A percentile compares a stretch with the other conserved stretches of the same genome.
Conservation (phyloP, 2,888 invertebrate genomes). For the Prenolepis imparis region DNA sequence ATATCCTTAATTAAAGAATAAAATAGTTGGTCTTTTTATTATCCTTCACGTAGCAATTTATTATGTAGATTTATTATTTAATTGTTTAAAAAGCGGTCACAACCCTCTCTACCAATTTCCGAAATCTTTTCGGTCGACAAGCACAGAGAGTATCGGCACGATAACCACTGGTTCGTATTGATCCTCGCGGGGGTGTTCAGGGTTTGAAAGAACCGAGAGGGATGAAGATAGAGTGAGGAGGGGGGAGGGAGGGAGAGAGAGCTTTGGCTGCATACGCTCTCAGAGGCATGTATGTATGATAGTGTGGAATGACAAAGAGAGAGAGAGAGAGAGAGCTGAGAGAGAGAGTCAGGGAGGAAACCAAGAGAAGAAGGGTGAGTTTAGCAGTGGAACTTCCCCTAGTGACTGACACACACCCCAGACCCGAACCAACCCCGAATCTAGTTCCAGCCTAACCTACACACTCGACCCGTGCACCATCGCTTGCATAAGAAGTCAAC, state of each 20-base stretch:
- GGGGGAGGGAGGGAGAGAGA: constrained; percentile 54
- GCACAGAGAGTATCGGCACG: constrained; percentile 82
- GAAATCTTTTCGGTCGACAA: constrained; percentile 70
- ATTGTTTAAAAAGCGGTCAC: constrained; percentile 64
- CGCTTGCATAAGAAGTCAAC: constrained; percentile 64
- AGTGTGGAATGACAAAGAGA: constrained; percentile 53
- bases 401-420: constrained; percentile 76
- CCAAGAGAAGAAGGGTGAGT: constrained; percentile 62
- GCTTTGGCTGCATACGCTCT: constrained; percentile 26
- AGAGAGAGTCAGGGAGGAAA: constrained; percentile 60
- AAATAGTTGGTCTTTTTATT: constrained; percentile 65
- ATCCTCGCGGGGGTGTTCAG: constrained; percentile 81
- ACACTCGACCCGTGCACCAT: constrained; percentile 60
- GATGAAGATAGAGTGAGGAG: constrained; percentile 58
- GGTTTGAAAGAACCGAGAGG: constrained; percentile 66
- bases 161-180: constrained; percentile 85
- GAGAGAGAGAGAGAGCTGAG: constrained; percentile 56
- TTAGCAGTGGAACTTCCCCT: constrained; percentile 73
- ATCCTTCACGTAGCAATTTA: constrained; percentile 55
- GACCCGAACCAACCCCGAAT: constrained; percentile 69
- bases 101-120: constrained; percentile 54
- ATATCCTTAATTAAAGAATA: constrained; percentile 71
- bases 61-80: constrained; percentile 73
- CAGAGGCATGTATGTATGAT: constrained; percentile 25
- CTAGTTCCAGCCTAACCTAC: constrained; percentile 67